Evolutionary conservation across 2,113 vertebrate species (phyloP).

Genomic region (Peromyscus californicus): DNA sequence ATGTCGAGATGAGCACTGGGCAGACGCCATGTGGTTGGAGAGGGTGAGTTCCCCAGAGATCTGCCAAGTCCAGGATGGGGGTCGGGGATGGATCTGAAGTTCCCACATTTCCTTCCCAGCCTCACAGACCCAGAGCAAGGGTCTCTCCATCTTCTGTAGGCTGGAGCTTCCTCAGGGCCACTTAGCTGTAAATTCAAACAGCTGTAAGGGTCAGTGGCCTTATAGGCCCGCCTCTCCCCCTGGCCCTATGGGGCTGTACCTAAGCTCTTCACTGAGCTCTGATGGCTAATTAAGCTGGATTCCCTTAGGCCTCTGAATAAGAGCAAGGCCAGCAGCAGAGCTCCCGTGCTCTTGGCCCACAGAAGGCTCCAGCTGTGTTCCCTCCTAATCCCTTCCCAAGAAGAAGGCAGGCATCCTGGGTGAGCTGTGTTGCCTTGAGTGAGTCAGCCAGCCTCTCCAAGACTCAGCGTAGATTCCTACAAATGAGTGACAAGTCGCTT

Average conservation of each 20-base stretch:
- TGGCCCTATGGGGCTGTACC: not conserved
- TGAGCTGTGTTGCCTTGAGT: not conserved
- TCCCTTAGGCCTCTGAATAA: conserved; percentile 6
- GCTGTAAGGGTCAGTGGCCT: conserved; percentile 16
- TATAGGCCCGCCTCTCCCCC: not conserved
- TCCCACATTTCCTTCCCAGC: not conserved
- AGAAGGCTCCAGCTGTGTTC: not conserved
- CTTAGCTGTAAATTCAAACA: conserved; percentile 53
- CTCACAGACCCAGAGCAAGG: conserved; percentile 5
- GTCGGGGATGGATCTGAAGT: not conserved
- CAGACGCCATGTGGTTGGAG: not conserved
- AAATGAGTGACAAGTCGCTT: not conserved
- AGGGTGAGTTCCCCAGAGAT: not conserved
- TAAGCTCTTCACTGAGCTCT: not conserved
- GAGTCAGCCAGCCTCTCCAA: not conserved
- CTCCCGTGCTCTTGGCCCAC: not conserved
- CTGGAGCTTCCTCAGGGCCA: conserved; percentile 56
- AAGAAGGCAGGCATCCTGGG: not conserved
- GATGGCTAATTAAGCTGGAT: conserved; percentile 16
- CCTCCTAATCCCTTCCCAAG: not conserved
- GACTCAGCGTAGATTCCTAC: not conserved
- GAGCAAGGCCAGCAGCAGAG: not conserved
- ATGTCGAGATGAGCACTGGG: not conserved
- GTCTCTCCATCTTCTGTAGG: not conserved
- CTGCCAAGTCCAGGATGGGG: not conserved